phyloP scores from a whole-genome alignment of 2,113 vertebrate species.

The Laticauda colubrina region DNA sequence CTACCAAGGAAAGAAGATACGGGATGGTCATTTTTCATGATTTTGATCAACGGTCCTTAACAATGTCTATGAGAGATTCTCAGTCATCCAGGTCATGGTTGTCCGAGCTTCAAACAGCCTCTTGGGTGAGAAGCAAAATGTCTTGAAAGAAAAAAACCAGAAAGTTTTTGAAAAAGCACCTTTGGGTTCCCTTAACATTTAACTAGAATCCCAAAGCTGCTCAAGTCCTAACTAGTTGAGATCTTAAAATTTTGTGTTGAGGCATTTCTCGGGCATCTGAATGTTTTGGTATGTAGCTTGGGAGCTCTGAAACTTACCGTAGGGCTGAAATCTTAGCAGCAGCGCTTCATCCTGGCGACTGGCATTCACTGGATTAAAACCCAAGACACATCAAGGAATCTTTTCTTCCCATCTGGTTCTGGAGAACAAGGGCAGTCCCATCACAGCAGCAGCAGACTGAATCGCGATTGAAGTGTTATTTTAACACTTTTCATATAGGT shows the following conservation, averaged over 20 bases:
- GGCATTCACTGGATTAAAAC: neutral
- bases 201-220: neutral
- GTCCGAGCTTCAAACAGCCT: too few species aligned
- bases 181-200: neutral
- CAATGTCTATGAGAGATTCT: neutral
- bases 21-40: neutral
- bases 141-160: too few species aligned
- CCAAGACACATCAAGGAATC: neutral
- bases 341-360: too few species aligned
- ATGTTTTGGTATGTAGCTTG: neutral
- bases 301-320: neutral
- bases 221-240: neutral
- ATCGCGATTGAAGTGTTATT: neutral
- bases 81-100: too few species aligned
- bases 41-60: neutral
- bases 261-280: neutral
- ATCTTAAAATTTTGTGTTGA: neutral
- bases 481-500: neutral
- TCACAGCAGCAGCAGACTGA: neutral
- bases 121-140: too few species aligned
- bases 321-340: neutral
- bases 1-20: neutral
- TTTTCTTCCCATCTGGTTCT: neutral
- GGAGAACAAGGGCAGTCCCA: neutral
- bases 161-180: too few species aligned